Evolutionary conservation across 2,113 vertebrate species (phyloP), one percentile per base, ranked within the genome.

Genomic region (Canis aureus): DNA sequence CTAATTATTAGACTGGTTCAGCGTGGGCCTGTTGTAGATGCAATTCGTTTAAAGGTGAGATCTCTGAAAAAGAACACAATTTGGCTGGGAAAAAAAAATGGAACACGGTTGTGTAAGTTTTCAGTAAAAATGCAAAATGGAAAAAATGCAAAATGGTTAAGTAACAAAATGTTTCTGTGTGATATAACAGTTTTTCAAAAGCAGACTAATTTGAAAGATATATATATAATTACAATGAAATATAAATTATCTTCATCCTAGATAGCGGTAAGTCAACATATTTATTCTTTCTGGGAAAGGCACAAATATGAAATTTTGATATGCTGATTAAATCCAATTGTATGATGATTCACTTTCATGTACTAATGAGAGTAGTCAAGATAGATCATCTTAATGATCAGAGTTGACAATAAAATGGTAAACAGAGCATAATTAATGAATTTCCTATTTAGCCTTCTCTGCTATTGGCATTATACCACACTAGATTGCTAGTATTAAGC

Each of bases 391-490:
- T 82, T 93, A 94, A 95, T 96, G 59, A 93, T 94, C 10, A 55
- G 35, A 93, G 71, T 12, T 93, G 64, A 97, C 89, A 97, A 94
- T 89, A 59, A 93, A 95, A 78, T 88, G 32, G 23, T 66, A 96
- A 97, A 94, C 23, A 97, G 90, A 86, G 35, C 55, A 93, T 93
- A 97, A 95, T 88, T 96, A 97, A 95, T 97, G 76, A 96, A 97
- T 85, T 87, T 95, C 16, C 57, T 94, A 73, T 85, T 94, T 91
- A 51, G 51, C 19, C 11, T 94, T 89, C 64, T 78, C 64, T 88
- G 20, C 29, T 76, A 43, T 13, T 95, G 97, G 88, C 55, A 82
- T n/a, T 59, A 73, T 55, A 94, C 38, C 64, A 94, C 51, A 87
- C 11, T 88, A 84, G 27, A 49, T 78, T 66, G 32, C 49, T 93